Base-by-base conservation (phyloP, 2,113 vertebrate genomes). In the Propithecus coquereli region DNA sequence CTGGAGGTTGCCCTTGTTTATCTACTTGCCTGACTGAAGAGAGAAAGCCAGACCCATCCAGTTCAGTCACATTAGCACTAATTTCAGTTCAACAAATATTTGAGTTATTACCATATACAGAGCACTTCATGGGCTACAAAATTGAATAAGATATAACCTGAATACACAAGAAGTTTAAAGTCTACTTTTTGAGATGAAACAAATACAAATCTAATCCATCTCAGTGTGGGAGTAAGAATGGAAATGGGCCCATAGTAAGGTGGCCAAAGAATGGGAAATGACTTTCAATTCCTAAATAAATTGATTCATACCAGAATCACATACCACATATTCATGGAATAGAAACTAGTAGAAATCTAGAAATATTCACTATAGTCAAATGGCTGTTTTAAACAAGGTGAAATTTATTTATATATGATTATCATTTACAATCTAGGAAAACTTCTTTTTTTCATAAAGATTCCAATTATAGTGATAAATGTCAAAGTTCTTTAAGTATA, bases 31-130 rank as follows among this genome's bases (percentile, higher is more conserved):
- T 79, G 25, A 71, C 57, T 91, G 85, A 92, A 86, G 30, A 94
- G 11, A 89, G 40, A 32, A 73, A 89, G 18, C 34, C 40, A 81
- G 22, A 84, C 32, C 9, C 80, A 76, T 68, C 22, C 43, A 81
- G 37, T 73, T 92, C 73, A 87, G 54, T 77, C 45, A 61, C 54
- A 90, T 96, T 89, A 95, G 50, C 27, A 74, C 25, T 77, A 80
- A 96, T 82, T 61, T 83, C 52, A 83, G 8, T 91, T 90, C 65
- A 94, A 71, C 71, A 92, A 87, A 70, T 93, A 90, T 84, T 92
- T 90, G 66, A 91, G 25, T 94, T n/a, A 92, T 82, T 86, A 68
- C 8, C 50, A 59, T 59, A 73, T 89, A 32, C 8, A 52, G 74
- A 37, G 23, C 23, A 73, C 32, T 73, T 94, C 23, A 30, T 83